These are phyloP conservation scores for Hetaerina americana DNA, from an alignment of 1,140 invertebrate species.

Conservation along the genomic window DNA sequence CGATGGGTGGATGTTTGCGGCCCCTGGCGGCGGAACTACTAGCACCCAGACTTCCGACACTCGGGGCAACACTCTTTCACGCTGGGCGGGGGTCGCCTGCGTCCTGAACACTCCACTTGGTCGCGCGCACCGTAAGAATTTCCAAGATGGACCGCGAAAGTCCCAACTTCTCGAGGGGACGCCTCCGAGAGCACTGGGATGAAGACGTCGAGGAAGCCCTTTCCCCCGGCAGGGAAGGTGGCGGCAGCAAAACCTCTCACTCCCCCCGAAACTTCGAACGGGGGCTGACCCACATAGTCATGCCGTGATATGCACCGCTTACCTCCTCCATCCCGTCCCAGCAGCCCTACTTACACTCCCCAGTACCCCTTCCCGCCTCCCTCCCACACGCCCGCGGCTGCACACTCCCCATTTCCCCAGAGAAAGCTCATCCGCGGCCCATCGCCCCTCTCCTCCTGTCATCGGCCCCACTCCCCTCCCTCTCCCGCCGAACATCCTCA, in stretches of 20 bases:
- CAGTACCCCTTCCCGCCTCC: not conserved
- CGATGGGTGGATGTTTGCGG: too few species aligned
- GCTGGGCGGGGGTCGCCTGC: not conserved
- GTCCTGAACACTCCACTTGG: too few species aligned
- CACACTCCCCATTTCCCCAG: too few species aligned
- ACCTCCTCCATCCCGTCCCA: not conserved
- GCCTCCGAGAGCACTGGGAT: not conserved
- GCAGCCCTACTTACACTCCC: not conserved
- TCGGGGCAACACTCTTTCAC: not conserved
- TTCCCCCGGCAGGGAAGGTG: too few species aligned
- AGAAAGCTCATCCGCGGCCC: too few species aligned
- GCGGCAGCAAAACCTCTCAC: too few species aligned
- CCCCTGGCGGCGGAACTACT: not conserved
- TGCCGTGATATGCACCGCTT: not conserved
- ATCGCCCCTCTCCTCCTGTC: too few species aligned
- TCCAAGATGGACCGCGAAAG: not conserved
- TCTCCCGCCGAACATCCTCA: too few species aligned
- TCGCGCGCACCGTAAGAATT: too few species aligned
- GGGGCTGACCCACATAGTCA: not conserved
- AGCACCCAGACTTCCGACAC: not conserved
- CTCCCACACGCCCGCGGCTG: not conserved
- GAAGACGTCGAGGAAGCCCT: not conserved
- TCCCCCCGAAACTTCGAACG: too few species aligned
- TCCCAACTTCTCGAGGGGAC: not conserved
- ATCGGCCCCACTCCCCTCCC: too few species aligned